Evolutionary conservation across 2,888 invertebrate species (phyloP).

Genomic region (Agonopterix arenella): DNA sequence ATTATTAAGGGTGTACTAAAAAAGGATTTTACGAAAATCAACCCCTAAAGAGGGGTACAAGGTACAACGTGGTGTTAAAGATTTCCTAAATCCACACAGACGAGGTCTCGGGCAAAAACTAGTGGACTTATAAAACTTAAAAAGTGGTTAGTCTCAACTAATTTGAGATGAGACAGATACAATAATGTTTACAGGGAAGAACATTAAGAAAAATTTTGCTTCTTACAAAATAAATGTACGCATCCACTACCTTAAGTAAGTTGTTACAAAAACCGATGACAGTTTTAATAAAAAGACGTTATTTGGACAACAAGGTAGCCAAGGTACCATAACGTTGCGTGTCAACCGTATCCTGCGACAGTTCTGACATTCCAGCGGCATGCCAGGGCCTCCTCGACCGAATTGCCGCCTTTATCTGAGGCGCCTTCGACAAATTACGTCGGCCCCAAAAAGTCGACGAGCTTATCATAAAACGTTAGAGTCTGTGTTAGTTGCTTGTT

Average conservation of each 20-base stretch:
- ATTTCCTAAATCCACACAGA: no score
- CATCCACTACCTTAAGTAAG: not conserved
- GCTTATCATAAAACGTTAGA: conserved; percentile 66
- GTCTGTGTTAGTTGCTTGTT: conserved; percentile 64
- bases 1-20: no score
- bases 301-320: conserved; percentile 7
- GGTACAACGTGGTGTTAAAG: no score
- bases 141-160: no score
- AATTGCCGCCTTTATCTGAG: conserved; percentile 66
- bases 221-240: not conserved
- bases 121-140: no score
- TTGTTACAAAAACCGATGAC: not conserved
- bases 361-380: conserved; percentile 54
- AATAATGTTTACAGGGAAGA: no score
- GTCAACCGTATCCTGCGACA: conserved; percentile 29
- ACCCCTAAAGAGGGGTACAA: no score
- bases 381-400: conserved; percentile 42
- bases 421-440: conserved; percentile 75
- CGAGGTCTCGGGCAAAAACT: no score
- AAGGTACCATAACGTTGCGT: conserved; percentile 20
- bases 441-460: conserved; percentile 61
- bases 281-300: conserved; percentile 4
- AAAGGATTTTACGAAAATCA: no score
- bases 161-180: no score
- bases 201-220: no score